Evolutionary conservation across 2,797 vertebrate species (phyloP).

Genomic region (Sebastes elongatus): DNA sequence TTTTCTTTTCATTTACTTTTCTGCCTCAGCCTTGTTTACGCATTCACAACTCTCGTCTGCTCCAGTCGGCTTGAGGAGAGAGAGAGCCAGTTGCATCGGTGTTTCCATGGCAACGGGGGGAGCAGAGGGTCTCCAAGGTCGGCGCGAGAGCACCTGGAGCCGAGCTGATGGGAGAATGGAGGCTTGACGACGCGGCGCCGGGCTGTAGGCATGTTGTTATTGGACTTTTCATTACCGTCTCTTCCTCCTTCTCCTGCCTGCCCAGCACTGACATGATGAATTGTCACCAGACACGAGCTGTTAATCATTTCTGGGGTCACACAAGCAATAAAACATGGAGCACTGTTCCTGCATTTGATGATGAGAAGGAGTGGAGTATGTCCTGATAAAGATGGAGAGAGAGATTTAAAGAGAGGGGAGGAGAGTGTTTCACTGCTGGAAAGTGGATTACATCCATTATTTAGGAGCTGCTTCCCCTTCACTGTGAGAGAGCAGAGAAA

Average conservation of each 20-base stretch:
- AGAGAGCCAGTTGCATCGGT: constrained; percentile 68
- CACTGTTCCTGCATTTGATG: constrained; percentile 45
- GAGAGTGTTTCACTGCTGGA: constrained; percentile 47
- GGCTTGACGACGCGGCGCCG: constrained; percentile 34
- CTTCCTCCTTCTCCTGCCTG: constrained; percentile 28
- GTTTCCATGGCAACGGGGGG: constrained; percentile 90
- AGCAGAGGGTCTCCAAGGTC: constrained; percentile 86
- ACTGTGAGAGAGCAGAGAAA: constrained; percentile 33
- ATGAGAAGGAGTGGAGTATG: constrained; percentile 48
- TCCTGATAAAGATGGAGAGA: constrained; percentile 53
- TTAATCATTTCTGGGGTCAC: constrained; percentile 67
- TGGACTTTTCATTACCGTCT: constrained; percentile 64
- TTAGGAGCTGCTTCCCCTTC: constrained; percentile 55
- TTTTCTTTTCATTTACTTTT: constrained; percentile 43
- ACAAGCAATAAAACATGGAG: constrained; percentile 57
- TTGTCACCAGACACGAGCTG: constrained; percentile 54
- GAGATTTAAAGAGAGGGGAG: constrained; percentile 62
- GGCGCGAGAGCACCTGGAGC: constrained; percentile 63
- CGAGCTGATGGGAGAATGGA: constrained; percentile 49
- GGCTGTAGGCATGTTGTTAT: constrained; percentile 32
- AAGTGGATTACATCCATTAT: constrained; percentile 78
- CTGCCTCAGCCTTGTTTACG: constrained; percentile 36
- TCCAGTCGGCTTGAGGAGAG: constrained; percentile 76
- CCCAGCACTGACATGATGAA: constrained; percentile 53
- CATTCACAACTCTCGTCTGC: constrained; percentile 40